phyloP scores from a whole-genome alignment of 2,797 vertebrate species.

The Spizella passerina region DNA sequence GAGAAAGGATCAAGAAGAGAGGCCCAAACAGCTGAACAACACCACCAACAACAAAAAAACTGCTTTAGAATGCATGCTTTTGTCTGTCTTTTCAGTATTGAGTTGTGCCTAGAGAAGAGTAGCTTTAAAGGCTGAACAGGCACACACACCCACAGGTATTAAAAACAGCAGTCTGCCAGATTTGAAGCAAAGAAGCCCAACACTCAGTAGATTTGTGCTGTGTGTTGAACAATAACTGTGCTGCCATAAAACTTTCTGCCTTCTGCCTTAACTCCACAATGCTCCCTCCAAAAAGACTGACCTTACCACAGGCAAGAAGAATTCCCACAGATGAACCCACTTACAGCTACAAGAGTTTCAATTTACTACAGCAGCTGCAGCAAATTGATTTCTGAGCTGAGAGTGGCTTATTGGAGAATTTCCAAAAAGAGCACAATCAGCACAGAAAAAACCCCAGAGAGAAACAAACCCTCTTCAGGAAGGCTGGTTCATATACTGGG shows the following conservation, averaged over 20 bases:
- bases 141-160: not conserved
- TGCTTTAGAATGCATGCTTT: not conserved
- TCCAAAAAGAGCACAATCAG: not conserved
- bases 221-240: not conserved
- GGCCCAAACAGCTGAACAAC: not conserved
- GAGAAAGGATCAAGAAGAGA: not conserved
- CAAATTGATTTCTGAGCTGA: not conserved
- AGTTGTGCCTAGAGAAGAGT: not conserved
- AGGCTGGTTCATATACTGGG: not conserved
- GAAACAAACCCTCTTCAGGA: not conserved
- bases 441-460: not conserved
- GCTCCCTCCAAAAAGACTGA: not conserved
- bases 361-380: not conserved
- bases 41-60: not conserved
- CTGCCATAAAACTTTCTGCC: not conserved
- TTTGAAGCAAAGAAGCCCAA: not conserved
- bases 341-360: not conserved
- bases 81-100: not conserved
- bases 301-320: not conserved
- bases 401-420: constrained; percentile 5
- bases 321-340: not conserved
- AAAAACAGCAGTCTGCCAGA: not conserved
- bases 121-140: not conserved
- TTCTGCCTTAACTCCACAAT: not conserved
- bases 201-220: not conserved